A percentile compares a stretch with the other conserved stretches of the same genome.
Evolutionary conservation across 2,797 vertebrate species (phyloP).

Genomic region (Enteromius treurensis): DNA sequence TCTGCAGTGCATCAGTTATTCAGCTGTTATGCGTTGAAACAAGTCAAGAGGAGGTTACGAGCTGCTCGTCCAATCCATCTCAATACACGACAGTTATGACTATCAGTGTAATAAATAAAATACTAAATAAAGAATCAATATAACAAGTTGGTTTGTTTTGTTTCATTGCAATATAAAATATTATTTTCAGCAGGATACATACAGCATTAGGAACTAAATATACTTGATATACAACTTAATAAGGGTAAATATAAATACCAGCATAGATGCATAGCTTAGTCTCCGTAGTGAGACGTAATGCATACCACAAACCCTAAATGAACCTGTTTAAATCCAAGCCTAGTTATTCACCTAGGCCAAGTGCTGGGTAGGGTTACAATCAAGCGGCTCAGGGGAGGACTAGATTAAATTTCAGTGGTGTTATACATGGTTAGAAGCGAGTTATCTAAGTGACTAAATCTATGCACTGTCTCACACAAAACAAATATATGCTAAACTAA

Average conservation of each 20-base stretch:
- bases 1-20: constrained; percentile 3
- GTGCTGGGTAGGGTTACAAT: constrained; percentile 51
- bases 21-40: background rate
- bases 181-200: background rate
- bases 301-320: constrained; percentile 54
- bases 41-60: background rate
- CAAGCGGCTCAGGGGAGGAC: constrained; percentile 42
- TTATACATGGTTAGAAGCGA: constrained; percentile 21
- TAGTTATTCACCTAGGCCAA: constrained; percentile 43
- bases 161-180: background rate
- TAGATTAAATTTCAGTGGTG: constrained; percentile 50
- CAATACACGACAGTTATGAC: background rate
- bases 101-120: background rate
- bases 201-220: background rate
- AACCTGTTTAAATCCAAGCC: constrained; percentile 55
- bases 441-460: background rate
- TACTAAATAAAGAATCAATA: background rate
- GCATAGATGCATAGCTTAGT: background rate
- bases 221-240: background rate
- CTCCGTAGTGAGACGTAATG: constrained; percentile 30
- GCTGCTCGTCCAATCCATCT: background rate
- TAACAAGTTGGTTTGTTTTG: background rate
- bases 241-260: background rate
- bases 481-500: background rate
- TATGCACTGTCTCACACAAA: background rate